Conservation (phyloP, 2,888 invertebrate species). For the Phortica magna region DNA sequence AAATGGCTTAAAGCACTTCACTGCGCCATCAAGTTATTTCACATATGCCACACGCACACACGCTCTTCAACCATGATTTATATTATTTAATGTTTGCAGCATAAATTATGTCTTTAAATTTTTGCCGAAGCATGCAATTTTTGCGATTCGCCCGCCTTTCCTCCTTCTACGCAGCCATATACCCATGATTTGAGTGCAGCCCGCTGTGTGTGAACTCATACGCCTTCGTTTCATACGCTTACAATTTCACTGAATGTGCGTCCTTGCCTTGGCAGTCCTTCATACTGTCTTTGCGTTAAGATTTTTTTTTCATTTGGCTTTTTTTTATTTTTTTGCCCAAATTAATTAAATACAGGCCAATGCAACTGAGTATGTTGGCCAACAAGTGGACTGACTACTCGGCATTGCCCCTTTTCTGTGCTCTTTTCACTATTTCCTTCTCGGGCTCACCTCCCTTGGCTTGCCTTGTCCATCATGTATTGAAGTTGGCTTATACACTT, state of each 20-base stretch:
- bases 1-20: background rate
- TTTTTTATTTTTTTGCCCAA: slow-evolving; percentile 22
- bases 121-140: background rate
- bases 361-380: slow-evolving; percentile 12
- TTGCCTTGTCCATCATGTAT: background rate
- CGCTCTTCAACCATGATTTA: slow-evolving; percentile 45
- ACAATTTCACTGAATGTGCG: slow-evolving; percentile 32
- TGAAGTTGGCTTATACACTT: slow-evolving; percentile 3
- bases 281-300: slow-evolving; percentile 20
- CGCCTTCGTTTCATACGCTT: slow-evolving; percentile 24
- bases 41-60: background rate
- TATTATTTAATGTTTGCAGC: slow-evolving; percentile 56
- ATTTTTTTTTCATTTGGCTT: slow-evolving; percentile 2
- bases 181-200: too few relatives aligned
- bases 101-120: slow-evolving; percentile 24
- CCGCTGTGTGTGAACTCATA: background rate
- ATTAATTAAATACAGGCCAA: slow-evolving; percentile 50
- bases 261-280: slow-evolving; percentile 30
- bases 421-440: background rate
- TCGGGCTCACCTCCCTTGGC: background rate
- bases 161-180: background rate
- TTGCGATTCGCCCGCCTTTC: background rate
- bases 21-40: background rate
- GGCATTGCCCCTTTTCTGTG: slow-evolving; percentile 1
- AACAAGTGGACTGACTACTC: slow-evolving; percentile 29